Conservation (phyloP, 64 coral and sea anemone species). For the Dendrophyllia cribrosa region DNA sequence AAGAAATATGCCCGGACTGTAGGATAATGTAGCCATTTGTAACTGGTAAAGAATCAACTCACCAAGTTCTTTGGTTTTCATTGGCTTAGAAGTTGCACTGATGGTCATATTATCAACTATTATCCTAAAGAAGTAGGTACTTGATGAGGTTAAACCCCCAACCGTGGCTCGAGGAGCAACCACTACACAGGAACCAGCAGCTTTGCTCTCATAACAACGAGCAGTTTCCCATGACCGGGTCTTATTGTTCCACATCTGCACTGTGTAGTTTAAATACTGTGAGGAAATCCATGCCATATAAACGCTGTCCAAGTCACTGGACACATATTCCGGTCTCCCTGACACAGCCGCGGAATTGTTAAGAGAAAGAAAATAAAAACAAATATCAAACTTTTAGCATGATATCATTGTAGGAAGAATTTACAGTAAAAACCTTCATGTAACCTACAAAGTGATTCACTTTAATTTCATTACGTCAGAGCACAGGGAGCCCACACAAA, state of each 20-base stretch:
- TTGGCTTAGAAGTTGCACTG: not conserved
- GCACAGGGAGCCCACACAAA: too few relatives aligned
- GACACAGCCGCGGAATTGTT: not conserved
- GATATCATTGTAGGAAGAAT: not conserved
- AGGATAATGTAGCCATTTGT: too few relatives aligned
- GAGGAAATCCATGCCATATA: not conserved
- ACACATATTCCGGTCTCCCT: not conserved
- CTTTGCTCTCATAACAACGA: not conserved
- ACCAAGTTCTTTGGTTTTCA: constrained; percentile 29
- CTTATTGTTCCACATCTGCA: constrained; percentile 7
- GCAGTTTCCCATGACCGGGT: not conserved
- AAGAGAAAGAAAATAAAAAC: not conserved
- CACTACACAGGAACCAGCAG: not conserved
- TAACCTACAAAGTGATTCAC: too few relatives aligned
- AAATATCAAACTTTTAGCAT: too few relatives aligned
- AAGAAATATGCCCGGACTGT: too few relatives aligned
- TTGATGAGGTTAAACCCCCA: not conserved
- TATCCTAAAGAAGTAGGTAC: constrained; percentile 19
- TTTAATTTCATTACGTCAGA: too few relatives aligned
- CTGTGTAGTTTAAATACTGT: not conserved
- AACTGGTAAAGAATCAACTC: not conserved
- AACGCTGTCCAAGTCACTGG: not conserved
- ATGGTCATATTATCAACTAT: not conserved
- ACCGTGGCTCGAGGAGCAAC: not conserved
- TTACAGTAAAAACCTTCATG: too few relatives aligned